Conservation (phyloP, 2,888 invertebrate genomes). For the Sclerodermus sp. region DNA sequence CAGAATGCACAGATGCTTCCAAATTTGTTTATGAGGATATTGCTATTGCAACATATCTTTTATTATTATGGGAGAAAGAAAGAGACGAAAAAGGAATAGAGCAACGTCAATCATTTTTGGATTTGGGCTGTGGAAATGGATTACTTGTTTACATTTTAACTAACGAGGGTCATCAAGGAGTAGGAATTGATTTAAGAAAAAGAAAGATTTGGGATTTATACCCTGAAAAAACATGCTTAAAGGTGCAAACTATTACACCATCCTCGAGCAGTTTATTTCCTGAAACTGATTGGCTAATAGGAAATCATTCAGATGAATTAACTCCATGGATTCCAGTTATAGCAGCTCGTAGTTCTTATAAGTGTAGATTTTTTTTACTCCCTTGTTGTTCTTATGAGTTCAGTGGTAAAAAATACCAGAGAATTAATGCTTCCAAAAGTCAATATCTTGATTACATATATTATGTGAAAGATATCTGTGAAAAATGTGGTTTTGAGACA, state of each 20-base stretch:
- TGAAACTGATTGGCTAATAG: slow-evolving; percentile 90
- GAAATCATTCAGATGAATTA: slow-evolving; percentile 98
- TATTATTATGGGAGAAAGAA: slow-evolving; percentile 76
- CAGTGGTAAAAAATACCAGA: slow-evolving; percentile 79
- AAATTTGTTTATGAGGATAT: slow-evolving; percentile 98
- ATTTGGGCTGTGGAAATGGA: slow-evolving; percentile 98
- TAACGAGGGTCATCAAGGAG: slow-evolving; percentile 79
- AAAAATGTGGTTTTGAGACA: slow-evolving; percentile 74
- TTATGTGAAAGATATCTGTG: slow-evolving; percentile 66
- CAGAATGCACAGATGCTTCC: slow-evolving; percentile 88
- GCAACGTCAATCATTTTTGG: slow-evolving; percentile 73
- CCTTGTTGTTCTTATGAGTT: slow-evolving; percentile 96
- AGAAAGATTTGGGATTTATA: slow-evolving; percentile 89
- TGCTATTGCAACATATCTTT: slow-evolving; percentile 86
- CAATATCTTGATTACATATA: slow-evolving; percentile 77
- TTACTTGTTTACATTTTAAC: slow-evolving; percentile 83
- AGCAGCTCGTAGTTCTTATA: slow-evolving; percentile 75
- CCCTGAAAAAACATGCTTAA: slow-evolving; percentile 65
- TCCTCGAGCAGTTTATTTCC: slow-evolving; percentile 69
- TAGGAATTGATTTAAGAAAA: slow-evolving; percentile 81
- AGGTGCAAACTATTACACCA: slow-evolving; percentile 72
- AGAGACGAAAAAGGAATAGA: slow-evolving; percentile 52
- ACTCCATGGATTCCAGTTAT: slow-evolving; percentile 98
- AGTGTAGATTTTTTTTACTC: slow-evolving; percentile 82
- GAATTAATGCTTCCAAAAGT: slow-evolving; percentile 70